Evolutionary conservation across 2,888 invertebrate genomes (phyloP), one percentile per base, ranked within the genome.

Genomic region (Eucera pruinosa): DNA sequence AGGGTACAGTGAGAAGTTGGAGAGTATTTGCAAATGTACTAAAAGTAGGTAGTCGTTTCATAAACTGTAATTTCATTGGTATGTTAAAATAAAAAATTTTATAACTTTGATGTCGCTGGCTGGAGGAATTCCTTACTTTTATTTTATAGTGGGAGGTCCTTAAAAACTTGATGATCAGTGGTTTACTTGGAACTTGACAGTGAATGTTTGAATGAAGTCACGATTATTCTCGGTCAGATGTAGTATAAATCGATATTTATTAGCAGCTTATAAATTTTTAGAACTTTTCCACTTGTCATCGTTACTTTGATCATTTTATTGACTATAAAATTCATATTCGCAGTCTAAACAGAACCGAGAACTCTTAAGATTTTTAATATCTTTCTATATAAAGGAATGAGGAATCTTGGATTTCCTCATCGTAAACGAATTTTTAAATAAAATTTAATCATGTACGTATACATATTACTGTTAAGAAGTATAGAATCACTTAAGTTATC

Each of bases 271-370:
- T 15, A 13, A 50, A 50, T 27, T 27, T 30, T 2, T 3, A 15
- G 27, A 15, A 50, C 27, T n/a, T 20, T n/a, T n/a, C n/a, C n/a
- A n/a, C n/a, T n/a, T n/a, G n/a, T n/a, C n/a, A 11, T 47, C 45
- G 20, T 20, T 30, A 27, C 2, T 7, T 50, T 7, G 15, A 25
- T 7, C n/a, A 50, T 27, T 50, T 50, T 50, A 50, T 50, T 1
- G 27, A 7, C 50, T 7, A 50, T n/a, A n/a, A 50, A 27, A 50
- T 45, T 45, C 45, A 23, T 45, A 20, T 45, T 45, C 11, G 45
- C 20, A 9, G 3, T 20, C 45, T 45, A 11, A 45, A 7, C n/a
- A n/a, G n/a, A n/a, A n/a, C n/a, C n/a, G n/a, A 15, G 20, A 9
- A 45, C 7, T 9, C 9, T n/a, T n/a, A 18, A 45, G 20, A 23